Base-by-base conservation (phyloP, 1,140 invertebrate genomes). In the Sarcophaga peregrina region DNA sequence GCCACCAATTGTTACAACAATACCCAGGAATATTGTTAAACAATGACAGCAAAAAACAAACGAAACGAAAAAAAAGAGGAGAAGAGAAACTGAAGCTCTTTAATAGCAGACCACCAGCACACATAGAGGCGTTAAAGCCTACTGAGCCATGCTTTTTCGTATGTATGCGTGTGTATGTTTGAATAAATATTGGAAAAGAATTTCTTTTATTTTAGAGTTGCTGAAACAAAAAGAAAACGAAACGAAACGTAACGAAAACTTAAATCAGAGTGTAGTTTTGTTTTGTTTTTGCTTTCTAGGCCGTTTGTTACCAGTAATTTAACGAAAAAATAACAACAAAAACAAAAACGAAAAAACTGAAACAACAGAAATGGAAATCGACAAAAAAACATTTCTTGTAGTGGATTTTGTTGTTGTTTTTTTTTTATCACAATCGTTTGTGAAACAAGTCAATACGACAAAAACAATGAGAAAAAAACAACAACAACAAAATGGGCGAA, bases 221-320 rank as follows among this genome's bases (percentile, higher is more conserved):
- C 7, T 13, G 15, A n/a, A 58, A 58, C n/a, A 58, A 58, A 8
- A 58, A 58, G 5, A 0, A 58, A 58, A 58, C 8, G 9, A 58
- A 58, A 58, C 13, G 11, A 10, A n/a, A n/a, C 52, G 5, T n/a
- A 10, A 58, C 52, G 52, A 58, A 58, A 15, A 58, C 25, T 37
- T 58, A 13, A n/a, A 58, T 58, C 15, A 58, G n/a, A n/a, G 13
- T 58, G 54, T 58, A 58, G 10, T 7, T 62, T 62, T 68, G 20
- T 68, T 25, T 68, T 68, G 1, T 37, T 37, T 37, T 37, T 37
- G 4, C 25, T 37, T 37, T 37, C 25, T 37, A 37, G 62, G n/a
- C 54, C 13, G 54, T 58, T 58, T n/a, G 54, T 68, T 68, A 68
- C 62, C 62, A n/a, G 17, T n/a, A 20, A 68, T 68, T 68, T 68